Conservation (phyloP, 1,140 invertebrate genomes). For the Eufriesea mexicana region DNA sequence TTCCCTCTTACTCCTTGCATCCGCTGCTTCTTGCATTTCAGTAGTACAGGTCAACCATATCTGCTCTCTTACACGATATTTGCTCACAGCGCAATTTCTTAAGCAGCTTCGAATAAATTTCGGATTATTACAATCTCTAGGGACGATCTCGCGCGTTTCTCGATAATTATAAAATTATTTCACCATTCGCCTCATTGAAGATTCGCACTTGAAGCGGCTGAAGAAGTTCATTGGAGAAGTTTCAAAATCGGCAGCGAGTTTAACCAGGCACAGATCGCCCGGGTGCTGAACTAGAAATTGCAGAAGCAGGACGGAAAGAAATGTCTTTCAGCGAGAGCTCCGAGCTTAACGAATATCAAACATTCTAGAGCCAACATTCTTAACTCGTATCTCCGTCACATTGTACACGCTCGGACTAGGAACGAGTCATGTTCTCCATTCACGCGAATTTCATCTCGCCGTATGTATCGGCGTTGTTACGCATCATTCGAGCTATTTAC, state of each 20-base stretch:
- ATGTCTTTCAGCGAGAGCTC: background rate
- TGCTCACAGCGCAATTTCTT: background rate
- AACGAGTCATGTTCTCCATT: conserved; percentile 3
- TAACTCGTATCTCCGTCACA: background rate
- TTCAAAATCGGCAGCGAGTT: background rate
- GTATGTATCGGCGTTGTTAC: background rate
- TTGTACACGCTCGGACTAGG: background rate
- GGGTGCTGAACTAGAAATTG: background rate
- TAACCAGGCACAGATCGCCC: background rate
- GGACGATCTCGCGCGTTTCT: no score
- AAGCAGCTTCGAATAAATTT: background rate
- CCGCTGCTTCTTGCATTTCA: background rate
- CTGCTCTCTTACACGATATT: background rate
- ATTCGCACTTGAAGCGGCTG: no score
- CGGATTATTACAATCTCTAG: background rate
- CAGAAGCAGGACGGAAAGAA: background rate
- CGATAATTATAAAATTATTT: background rate
- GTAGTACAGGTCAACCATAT: conserved; percentile 23
- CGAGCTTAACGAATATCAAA: conserved; percentile 30
- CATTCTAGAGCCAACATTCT: background rate
- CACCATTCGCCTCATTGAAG: no score
- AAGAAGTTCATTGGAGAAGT: no score
- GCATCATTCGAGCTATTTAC: background rate
- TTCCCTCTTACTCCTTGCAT: background rate
- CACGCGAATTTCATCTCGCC: conserved; percentile 9